phyloP scores from a whole-genome alignment of 2,797 vertebrate species.

The Lagorchestes hirsutus region DNA sequence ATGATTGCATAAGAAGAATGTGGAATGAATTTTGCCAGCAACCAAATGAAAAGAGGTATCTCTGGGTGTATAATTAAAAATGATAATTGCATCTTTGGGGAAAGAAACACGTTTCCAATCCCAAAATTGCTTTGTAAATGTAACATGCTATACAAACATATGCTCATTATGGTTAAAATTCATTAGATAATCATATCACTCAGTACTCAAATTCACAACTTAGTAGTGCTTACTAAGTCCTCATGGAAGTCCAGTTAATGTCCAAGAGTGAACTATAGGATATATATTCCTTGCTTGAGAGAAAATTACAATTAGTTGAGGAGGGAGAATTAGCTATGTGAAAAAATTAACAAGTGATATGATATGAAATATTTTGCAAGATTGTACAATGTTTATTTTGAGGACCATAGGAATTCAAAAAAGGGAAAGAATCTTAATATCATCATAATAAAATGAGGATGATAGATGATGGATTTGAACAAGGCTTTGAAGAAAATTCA shows the following conservation, averaged over 20 bases:
- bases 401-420: not conserved
- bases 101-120: not conserved
- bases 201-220: not conserved
- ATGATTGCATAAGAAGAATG: not conserved
- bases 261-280: not conserved
- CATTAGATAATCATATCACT: not conserved
- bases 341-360: not conserved
- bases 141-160: not conserved
- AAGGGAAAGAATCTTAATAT: not conserved
- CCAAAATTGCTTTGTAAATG: not conserved
- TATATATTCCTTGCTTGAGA: not conserved
- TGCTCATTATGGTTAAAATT: not conserved
- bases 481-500: slow-evolving; percentile 38
- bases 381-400: not conserved
- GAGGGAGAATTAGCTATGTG: not conserved
- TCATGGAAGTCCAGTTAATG: not conserved
- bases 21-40: not conserved
- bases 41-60: not conserved
- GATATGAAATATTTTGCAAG: not conserved
- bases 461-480: not conserved
- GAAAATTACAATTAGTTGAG: not conserved
- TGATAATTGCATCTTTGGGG: not conserved
- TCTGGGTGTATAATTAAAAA: not conserved
- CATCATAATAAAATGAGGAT: not conserved
- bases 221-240: not conserved